Conservation (phyloP, 30 jellyfish, hydroid and myxozoan species). For the Pseudorhiza aurosa region DNA sequence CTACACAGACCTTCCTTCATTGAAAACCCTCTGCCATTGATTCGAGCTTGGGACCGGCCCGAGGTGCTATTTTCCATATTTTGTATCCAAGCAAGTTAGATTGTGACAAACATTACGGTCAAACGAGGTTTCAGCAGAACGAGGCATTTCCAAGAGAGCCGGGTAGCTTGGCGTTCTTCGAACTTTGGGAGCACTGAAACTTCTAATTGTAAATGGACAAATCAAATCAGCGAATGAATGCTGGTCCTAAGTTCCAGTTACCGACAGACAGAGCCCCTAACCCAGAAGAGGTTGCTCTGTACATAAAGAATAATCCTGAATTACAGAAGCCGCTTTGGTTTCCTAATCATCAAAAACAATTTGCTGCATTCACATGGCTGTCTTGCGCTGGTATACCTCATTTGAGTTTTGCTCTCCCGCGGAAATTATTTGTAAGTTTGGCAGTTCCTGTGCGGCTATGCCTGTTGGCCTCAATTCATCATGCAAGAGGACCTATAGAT, state of each 20-base stretch:
- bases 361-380: constrained; percentile 57
- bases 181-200: neutral
- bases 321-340: constrained; percentile 45
- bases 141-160: constrained; percentile 1
- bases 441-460: too few species aligned
- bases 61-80: too few species aligned
- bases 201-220: neutral
- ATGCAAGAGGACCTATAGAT: too few species aligned
- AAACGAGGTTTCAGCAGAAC: neutral
- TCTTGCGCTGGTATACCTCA: constrained; percentile 11
- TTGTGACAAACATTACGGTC: too few species aligned
- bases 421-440: too few species aligned
- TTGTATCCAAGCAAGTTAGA: neutral
- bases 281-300: constrained; percentile 52
- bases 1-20: too few species aligned
- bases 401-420: neutral
- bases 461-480: too few species aligned
- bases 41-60: too few species aligned
- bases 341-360: constrained; percentile 64
- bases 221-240: neutral
- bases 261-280: constrained; percentile 28
- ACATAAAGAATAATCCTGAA: constrained; percentile 49
- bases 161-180: neutral
- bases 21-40: too few species aligned
- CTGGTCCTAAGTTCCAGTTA: neutral